Evolutionary conservation across 2,797 vertebrate species (phyloP), one percentile per base, ranked within the genome.

Genomic region (Bucorvus abyssinicus): DNA sequence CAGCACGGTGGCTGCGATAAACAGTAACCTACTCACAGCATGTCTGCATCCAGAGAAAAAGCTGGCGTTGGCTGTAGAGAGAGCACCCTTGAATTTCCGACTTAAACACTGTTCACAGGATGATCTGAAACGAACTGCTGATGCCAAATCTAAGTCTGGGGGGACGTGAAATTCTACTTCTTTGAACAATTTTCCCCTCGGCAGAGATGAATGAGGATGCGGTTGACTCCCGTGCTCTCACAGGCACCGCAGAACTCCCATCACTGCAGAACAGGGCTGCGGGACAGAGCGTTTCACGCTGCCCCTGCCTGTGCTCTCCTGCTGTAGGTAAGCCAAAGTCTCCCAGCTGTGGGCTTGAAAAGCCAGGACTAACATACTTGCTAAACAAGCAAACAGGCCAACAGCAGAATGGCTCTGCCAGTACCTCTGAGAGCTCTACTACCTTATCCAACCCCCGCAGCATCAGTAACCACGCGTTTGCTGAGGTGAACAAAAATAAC

Each of bases 81-180:
- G 3, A 76, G 5, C 36, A 36, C 0, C 3, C 29, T 53, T 59
- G 34, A 81, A 44, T 73, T 74, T 80, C 45, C 22, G 23, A 23
- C 38, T 15, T 45, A 9, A 74, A 38, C 89, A 22, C 12, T 2
- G 0, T n/a, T 59, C 7, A 26, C 12, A 32, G 10, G 36, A 23
- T 20, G 9, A 64, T 45, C 53, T 55, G 26, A 89, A 75, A 50
- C 1, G 3, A 90, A 47, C n/a, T 88, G 34, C 22, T 79, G 59
- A n/a, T 67, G 49, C 29, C 30, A 59, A 12, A 20, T n/a, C 40
- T 65, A 14, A 11, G 67, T 86, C 50, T 44, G 7, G 7, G 10
- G 9, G 14, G 14, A 34, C 29, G 52, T 0, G 0, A 57, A 80
- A 49, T 1, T 0, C 6, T 32, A 10, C 7, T 15, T 21, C 21